Conservation (phyloP, 2,113 vertebrate genomes). For the Gymnorhina tibicen region DNA sequence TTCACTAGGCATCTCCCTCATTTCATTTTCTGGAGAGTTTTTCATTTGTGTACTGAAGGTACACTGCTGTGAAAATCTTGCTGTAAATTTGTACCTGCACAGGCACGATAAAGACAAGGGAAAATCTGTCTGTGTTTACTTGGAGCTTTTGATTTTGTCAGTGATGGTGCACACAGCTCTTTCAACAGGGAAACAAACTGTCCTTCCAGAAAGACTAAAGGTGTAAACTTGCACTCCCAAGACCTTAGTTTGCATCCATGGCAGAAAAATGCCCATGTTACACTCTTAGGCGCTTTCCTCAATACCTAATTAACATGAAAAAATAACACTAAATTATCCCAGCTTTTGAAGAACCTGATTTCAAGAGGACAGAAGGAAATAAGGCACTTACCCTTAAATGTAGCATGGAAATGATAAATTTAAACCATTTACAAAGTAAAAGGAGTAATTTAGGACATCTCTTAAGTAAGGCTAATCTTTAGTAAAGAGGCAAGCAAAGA, state of each 20-base stretch:
- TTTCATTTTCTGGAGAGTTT: not conserved
- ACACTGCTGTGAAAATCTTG: not conserved
- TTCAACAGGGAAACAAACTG: not conserved
- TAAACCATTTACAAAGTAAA: not conserved
- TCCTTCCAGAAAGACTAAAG: not conserved
- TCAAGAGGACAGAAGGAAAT: not conserved
- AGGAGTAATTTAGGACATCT: not conserved
- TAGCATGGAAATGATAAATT: not conserved
- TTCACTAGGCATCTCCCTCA: not conserved
- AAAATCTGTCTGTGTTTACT: not conserved
- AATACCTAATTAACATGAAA: not conserved
- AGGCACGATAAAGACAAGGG: not conserved
- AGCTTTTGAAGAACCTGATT: not conserved
- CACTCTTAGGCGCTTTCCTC: not conserved
- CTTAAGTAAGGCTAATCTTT: not conserved
- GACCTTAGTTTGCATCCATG: not conserved
- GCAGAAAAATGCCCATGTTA: not conserved
- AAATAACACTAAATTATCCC: not conserved
- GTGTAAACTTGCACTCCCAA: not conserved
- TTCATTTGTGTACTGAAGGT: not conserved
- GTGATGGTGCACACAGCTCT: not conserved
- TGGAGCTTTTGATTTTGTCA: not conserved
- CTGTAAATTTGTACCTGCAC: not conserved
- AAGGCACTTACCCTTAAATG: not conserved
- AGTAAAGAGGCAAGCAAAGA: not conserved